These are phyloP conservation scores for Bos indicus DNA, from an alignment of 2,113 vertebrate species.

Conservation along the genomic window DNA sequence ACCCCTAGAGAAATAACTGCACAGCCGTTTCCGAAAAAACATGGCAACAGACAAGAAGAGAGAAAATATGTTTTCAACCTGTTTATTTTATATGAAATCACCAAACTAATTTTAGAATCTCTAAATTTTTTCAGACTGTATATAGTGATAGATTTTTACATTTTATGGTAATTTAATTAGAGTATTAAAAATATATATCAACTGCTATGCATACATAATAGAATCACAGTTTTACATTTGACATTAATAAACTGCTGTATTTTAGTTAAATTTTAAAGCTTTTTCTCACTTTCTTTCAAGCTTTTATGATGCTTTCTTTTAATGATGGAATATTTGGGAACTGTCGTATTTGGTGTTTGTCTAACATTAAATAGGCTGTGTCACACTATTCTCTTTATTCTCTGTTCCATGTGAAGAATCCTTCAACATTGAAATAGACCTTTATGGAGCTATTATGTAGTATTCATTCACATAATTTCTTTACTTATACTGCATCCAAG, in stretches of 20 bases:
- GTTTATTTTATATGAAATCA: neutral
- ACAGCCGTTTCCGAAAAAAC: neutral
- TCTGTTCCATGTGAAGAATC: neutral
- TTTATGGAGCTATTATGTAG: neutral
- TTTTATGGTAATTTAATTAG: neutral
- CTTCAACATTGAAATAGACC: conserved; percentile 5
- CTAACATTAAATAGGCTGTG: conserved; percentile 15
- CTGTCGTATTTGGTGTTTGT: neutral
- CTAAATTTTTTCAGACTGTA: neutral
- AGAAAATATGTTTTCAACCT: neutral
- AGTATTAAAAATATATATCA: neutral
- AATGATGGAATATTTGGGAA: neutral
- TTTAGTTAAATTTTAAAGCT: neutral
- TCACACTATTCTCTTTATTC: neutral
- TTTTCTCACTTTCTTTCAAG: neutral
- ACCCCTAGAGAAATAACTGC: neutral
- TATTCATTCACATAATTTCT: neutral
- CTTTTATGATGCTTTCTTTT: neutral
- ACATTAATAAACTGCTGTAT: neutral
- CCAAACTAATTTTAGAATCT: conserved; percentile 7
- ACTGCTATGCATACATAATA: neutral
- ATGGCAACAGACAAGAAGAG: neutral
- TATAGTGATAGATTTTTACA: neutral
- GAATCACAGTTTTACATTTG: conserved; percentile 3
- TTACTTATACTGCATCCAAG: neutral